phyloP scores from a whole-genome alignment of 2,888 invertebrate genomes.

The Ctena decussata region DNA sequence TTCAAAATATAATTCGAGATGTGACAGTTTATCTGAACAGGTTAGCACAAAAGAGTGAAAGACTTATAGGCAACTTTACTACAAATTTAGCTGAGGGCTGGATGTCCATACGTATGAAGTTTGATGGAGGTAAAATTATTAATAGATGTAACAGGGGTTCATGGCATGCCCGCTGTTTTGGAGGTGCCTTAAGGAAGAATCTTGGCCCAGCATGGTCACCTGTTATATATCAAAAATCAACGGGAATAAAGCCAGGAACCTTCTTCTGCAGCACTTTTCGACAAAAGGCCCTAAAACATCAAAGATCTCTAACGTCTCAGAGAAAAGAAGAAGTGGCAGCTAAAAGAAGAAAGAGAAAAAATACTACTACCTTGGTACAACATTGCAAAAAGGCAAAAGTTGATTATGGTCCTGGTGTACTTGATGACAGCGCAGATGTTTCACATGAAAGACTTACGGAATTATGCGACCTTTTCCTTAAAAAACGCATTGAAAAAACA shows the following conservation, averaged over 20 bases:
- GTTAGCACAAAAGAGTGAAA: constrained; percentile 39
- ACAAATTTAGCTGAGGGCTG: constrained; percentile 58
- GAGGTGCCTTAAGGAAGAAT: constrained; percentile 42
- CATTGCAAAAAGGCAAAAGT: constrained; percentile 13
- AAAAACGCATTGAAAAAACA: not conserved
- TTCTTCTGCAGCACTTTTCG: not conserved
- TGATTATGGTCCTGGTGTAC: constrained; percentile 3
- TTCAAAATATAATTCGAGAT: not conserved
- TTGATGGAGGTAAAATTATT: constrained; percentile 59
- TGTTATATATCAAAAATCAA: not conserved
- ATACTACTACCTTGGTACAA: not conserved
- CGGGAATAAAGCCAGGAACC: not conserved
- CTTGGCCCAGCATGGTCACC: constrained; percentile 40
- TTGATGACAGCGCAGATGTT: constrained; percentile 6
- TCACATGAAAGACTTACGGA: not conserved
- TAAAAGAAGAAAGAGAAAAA: constrained; percentile 20
- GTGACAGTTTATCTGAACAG: constrained; percentile 29
- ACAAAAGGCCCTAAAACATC: not conserved
- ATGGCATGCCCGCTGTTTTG: constrained; percentile 51
- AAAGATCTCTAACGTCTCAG: not conserved
- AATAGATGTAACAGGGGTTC: constrained; percentile 44
- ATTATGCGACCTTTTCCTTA: not conserved
- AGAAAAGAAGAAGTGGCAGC: not conserved
- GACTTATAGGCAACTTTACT: constrained; percentile 51
- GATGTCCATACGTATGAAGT: constrained; percentile 45